These are phyloP conservation scores for Palythoa grandiflora DNA, from an alignment of 92 coral and sea anemone genomes.

Conservation along the genomic window DNA sequence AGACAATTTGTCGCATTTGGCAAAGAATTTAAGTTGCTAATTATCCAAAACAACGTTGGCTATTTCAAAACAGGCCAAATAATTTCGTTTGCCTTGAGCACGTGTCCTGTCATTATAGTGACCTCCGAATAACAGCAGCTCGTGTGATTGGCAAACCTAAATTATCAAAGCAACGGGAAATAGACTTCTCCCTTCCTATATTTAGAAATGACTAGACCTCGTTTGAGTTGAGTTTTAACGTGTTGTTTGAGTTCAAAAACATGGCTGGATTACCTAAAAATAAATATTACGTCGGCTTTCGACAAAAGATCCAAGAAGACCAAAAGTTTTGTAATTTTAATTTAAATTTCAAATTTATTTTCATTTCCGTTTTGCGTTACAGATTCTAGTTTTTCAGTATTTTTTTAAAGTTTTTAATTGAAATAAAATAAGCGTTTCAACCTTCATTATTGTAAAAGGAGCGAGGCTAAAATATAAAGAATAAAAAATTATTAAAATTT, in stretches of 20 bases:
- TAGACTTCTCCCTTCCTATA: not conserved
- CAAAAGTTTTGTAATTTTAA: too few species aligned
- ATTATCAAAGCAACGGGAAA: constrained; percentile 43
- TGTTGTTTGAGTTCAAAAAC: not conserved
- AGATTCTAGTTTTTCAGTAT: too few species aligned
- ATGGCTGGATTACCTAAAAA: not conserved
- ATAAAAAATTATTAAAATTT: too few species aligned
- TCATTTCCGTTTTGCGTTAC: too few species aligned
- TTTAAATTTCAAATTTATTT: too few species aligned
- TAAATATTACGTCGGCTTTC: not conserved
- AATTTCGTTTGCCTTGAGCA: not conserved
- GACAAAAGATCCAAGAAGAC: not conserved
- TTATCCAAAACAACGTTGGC: constrained; percentile 16
- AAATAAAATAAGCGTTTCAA: too few species aligned
- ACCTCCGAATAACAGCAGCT: constrained; percentile 4
- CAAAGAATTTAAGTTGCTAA: constrained; percentile 18
- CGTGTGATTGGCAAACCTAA: constrained; percentile 4
- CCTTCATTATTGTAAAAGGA: too few species aligned
- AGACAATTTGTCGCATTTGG: constrained; percentile 35
- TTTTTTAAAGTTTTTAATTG: too few species aligned
- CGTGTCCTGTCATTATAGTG: constrained; percentile 28
- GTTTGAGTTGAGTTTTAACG: not conserved
- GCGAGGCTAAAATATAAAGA: too few species aligned
- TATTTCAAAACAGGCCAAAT: not conserved
- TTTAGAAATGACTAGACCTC: not conserved